Conservation (phyloP, 2,888 invertebrate species). For the Euphydryas editha region DNA sequence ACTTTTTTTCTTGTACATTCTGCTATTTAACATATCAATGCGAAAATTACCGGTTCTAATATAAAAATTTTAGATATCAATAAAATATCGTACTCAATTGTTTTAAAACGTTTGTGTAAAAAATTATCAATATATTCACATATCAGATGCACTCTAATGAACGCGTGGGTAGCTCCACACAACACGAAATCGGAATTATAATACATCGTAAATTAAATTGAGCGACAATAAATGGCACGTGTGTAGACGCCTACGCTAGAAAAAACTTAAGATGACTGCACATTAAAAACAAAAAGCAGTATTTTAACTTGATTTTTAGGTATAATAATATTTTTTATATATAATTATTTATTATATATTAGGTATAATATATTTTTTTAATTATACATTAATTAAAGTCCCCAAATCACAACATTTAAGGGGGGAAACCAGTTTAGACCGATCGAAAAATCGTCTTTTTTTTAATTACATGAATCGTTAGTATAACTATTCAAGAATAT, state of each 20-base stretch:
- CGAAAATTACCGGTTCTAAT: not conserved
- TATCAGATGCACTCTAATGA: constrained; percentile 24
- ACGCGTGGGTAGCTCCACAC: constrained; percentile 23
- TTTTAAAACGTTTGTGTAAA: constrained; percentile 13
- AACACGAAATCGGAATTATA: constrained; percentile 25
- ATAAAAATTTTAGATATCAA: not conserved
- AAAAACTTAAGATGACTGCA: not conserved
- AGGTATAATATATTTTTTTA: too few species aligned
- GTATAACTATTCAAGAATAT: too few species aligned
- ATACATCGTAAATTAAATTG: constrained; percentile 29
- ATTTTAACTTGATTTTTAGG: not conserved
- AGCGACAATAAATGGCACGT: constrained; percentile 23
- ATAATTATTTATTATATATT: not conserved
- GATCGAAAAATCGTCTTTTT: too few species aligned
- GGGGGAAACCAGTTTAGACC: too few species aligned
- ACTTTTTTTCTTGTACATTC: too few species aligned
- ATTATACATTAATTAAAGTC: too few species aligned
- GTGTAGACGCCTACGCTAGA: constrained; percentile 10
- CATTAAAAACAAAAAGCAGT: not conserved
- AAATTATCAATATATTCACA: constrained; percentile 13
- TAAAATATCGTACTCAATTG: not conserved
- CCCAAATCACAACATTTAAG: too few species aligned
- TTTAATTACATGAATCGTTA: too few species aligned
- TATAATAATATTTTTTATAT: not conserved
- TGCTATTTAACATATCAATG: too few species aligned